A percentile compares a stretch with the other conserved stretches of the same genome.
Evolutionary conservation across 2,113 vertebrate species (phyloP).

Genomic region (Esox niger): DNA sequence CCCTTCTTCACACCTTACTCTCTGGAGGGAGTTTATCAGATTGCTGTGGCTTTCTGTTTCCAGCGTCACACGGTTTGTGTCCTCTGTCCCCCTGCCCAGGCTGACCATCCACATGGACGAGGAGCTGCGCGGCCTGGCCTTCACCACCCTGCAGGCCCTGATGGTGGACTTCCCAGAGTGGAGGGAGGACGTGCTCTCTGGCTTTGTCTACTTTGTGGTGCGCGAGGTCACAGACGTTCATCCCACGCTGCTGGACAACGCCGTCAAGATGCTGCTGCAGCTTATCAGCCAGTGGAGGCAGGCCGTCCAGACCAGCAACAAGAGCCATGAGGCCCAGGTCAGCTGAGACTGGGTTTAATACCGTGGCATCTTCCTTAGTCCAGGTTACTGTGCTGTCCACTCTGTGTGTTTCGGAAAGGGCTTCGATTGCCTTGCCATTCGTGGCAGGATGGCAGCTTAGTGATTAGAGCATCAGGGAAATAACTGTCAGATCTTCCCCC

Average conservation of each 20-base stretch:
- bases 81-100: constrained; percentile 61
- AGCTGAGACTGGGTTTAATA: constrained; percentile 5
- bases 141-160: constrained; percentile 94
- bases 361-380: background rate
- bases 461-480: too few species aligned
- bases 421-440: too few species aligned
- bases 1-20: background rate
- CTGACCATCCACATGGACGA: constrained; percentile 99
- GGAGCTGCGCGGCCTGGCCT: constrained; percentile 94
- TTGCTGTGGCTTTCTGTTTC: too few species aligned
- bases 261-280: constrained; percentile 97
- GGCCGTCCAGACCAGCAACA: constrained; percentile 89
- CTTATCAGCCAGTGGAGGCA: constrained; percentile 97
- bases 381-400: background rate
- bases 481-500: too few species aligned
- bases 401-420: background rate
- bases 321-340: constrained; percentile 87
- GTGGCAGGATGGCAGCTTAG: too few species aligned
- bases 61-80: too few species aligned
- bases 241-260: constrained; percentile 93
- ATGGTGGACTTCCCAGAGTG: constrained; percentile 98
- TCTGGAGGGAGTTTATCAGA: too few species aligned
- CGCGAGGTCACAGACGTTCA: constrained; percentile 96
- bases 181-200: constrained; percentile 96
- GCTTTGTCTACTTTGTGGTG: constrained; percentile 95